Evolutionary conservation across 2,113 vertebrate species (phyloP).

Genomic region (Pseudolaguvia tuberculata): DNA sequence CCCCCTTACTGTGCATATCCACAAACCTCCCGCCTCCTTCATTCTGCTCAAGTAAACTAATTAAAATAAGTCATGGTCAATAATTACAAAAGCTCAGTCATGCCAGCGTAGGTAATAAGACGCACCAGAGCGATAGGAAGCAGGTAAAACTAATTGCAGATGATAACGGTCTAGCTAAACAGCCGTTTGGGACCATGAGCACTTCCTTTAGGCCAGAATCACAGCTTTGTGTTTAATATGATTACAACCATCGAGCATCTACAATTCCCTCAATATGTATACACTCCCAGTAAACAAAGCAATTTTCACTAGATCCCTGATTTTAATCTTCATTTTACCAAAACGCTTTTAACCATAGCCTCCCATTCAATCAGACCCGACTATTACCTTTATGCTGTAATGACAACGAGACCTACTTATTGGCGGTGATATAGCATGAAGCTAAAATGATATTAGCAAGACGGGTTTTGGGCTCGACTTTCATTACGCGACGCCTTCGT

Average conservation of each 20-base stretch:
- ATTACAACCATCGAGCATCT: constrained; percentile 32
- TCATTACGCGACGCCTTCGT: constrained; percentile 37
- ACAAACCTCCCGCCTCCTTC: constrained; percentile 41
- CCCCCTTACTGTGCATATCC: constrained; percentile 5
- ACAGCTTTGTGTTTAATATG: constrained; percentile 41
- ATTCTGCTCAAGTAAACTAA: constrained; percentile 68
- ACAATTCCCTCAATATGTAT: constrained; percentile 24
- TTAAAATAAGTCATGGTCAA: constrained; percentile 66
- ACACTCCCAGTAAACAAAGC: constrained; percentile 32
- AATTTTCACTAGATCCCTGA: constrained; percentile 14
- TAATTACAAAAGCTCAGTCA: constrained; percentile 68
- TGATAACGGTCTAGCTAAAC: constrained; percentile 67
- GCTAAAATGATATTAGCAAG: constrained; percentile 36
- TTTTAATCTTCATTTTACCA: constrained; percentile 20
- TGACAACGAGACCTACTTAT: constrained; percentile 10
- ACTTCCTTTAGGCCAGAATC: constrained; percentile 26
- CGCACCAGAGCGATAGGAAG: constrained; percentile 57
- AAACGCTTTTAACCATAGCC: not conserved
- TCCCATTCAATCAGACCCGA: constrained; percentile 14
- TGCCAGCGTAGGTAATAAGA: constrained; percentile 63
- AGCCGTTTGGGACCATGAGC: constrained; percentile 32
- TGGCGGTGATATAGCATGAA: constrained; percentile 16
- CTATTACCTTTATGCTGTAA: constrained; percentile 8
- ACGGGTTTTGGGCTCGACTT: constrained; percentile 3
- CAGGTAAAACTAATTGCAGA: constrained; percentile 71